Base-by-base conservation (phyloP, 2,888 invertebrate genomes). In the Camptogramma bilineatum region DNA sequence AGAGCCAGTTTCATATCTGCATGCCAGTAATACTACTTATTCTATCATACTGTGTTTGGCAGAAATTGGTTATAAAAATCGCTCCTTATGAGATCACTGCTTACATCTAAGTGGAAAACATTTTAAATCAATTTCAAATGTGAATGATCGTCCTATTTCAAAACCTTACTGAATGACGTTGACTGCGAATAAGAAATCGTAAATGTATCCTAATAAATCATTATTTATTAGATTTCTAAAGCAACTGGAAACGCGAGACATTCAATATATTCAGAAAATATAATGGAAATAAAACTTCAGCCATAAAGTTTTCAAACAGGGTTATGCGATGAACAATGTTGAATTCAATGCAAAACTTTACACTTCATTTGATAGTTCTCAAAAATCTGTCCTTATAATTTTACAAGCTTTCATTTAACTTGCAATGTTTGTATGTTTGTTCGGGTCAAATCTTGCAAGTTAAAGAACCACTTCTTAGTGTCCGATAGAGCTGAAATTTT, bases 41-140 rank as follows among this genome's bases (percentile, higher is more conserved):
- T 56, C 34, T 56, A 16, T n/a, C 17, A 17, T n/a, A 10, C 44
- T 55, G 55, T 58, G 73, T 73, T 72, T 52, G 67, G 66, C 44
- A 44, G 44, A 56, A 17, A 46, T 60, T 46, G 9, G 28, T 56
- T 44, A 47, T 53, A 54, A 53, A 56, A 52, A 64, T 54, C 16
- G 46, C 52, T 56, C 17, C 10, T 54, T 57, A 62, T 53, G 64
- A 66, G 52, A 61, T 65, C 54, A 58, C 24, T 7, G 24, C 16
- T 34, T 54, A 55, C 57, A 42, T 39, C 39, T 42, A 39, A 7
- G 44, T 9, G 7, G 17, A 42, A 17, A 42, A 8, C 16, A 31
- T 13, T 39, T 31, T 5, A 24, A 48, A 48, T 31, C 9, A 50
- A 44, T 2, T 18, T 13, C 42, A 53, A 46, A 51, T 28, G 7